phyloP scores from a whole-genome alignment of 2,113 vertebrate genomes.

The Crotalus tigris region DNA sequence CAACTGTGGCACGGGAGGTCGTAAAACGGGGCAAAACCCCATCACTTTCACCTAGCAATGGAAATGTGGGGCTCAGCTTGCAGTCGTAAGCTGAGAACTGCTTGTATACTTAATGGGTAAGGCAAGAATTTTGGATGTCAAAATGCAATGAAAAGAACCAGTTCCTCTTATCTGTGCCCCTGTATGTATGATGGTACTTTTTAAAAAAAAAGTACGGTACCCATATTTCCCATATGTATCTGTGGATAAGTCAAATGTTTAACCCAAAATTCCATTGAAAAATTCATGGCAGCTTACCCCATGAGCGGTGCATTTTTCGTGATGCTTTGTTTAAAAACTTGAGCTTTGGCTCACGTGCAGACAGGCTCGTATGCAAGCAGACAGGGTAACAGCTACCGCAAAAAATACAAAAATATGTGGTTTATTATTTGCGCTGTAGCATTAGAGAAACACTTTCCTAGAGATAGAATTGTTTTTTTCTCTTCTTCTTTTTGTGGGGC shows the following conservation, averaged over 20 bases:
- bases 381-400: not conserved
- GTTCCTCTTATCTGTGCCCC: not conserved
- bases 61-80: not conserved
- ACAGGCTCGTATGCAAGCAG: not conserved
- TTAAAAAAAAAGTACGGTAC: not conserved
- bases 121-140: not conserved
- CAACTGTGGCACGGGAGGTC: not conserved
- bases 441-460: constrained; percentile 44
- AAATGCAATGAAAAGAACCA: not conserved
- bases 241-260: not conserved
- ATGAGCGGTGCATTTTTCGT: not conserved
- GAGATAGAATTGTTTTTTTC: constrained; percentile 6
- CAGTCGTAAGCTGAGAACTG: not conserved
- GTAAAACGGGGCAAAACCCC: not conserved
- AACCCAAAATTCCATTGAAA: not conserved
- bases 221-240: not conserved
- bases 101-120: not conserved
- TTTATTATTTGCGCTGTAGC: constrained; percentile 34
- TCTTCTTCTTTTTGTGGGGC: not conserved
- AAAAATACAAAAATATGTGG: not conserved
- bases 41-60: not conserved
- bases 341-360: not conserved
- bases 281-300: not conserved
- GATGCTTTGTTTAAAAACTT: not conserved
- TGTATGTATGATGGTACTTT: not conserved